phyloP scores from a whole-genome alignment of 2,113 vertebrate species.

The Ciconia boyciana region DNA sequence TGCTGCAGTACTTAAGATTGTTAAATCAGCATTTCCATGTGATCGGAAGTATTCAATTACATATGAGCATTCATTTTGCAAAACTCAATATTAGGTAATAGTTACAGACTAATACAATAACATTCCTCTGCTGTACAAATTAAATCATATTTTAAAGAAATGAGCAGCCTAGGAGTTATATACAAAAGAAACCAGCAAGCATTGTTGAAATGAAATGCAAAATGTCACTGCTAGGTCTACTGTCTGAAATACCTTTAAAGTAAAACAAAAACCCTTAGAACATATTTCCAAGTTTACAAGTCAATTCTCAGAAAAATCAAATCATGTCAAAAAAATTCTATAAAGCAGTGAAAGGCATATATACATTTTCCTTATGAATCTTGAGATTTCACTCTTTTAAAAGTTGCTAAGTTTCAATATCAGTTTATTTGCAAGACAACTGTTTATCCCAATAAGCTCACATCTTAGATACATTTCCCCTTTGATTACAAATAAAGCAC shows the following conservation, averaged over 20 bases:
- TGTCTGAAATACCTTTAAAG: conserved; percentile 79
- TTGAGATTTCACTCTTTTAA: conserved; percentile 70
- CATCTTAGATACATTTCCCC: conserved; percentile 71
- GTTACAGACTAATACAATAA: conserved; percentile 87
- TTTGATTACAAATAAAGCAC: conserved; percentile 75
- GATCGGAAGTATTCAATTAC: conserved; percentile 79
- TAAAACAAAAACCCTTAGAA: conserved; percentile 76
- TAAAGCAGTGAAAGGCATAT: conserved; percentile 89
- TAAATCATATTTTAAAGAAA: conserved; percentile 89
- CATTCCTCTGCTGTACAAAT: conserved; percentile 94
- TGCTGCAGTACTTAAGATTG: conserved; percentile 72
- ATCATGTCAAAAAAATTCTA: conserved; percentile 75
- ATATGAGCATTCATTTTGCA: conserved; percentile 79
- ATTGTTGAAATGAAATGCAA: conserved; percentile 84
- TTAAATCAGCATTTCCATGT: conserved; percentile 79
- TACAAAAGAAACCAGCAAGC: conserved; percentile 87
- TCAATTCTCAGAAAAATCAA: conserved; percentile 78
- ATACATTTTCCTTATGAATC: conserved; percentile 82
- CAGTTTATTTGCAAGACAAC: conserved; percentile 69
- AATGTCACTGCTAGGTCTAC: conserved; percentile 75
- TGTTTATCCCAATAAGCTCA: conserved; percentile 71
- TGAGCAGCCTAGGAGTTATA: conserved; percentile 88
- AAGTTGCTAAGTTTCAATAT: conserved; percentile 71
- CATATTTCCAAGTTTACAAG: conserved; percentile 83
- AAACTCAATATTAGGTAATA: conserved; percentile 84